Evolutionary conservation across 2,888 invertebrate genomes (phyloP), one percentile per base, ranked within the genome.

Genomic region (Stenotaenia linearis): DNA sequence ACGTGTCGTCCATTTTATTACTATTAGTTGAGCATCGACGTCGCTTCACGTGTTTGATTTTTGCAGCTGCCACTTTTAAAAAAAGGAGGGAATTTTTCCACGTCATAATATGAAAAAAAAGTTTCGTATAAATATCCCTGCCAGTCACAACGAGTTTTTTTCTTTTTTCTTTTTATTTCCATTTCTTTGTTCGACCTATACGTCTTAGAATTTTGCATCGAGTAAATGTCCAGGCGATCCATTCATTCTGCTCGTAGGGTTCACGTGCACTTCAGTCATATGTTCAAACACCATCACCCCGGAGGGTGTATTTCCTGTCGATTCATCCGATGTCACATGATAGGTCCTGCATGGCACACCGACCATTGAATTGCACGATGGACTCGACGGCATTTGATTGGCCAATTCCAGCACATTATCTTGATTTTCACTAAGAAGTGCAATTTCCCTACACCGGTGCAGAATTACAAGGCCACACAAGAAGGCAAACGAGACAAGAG

Each of bases 191-290:
- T 12, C 45, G 3, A 21, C n/a, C n/a, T n/a, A n/a, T n/a, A n/a
- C n/a, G n/a, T 50, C 69, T 69, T 32, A 78, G 69, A 78, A 78
- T 23, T 78, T 78, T n/a, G 78, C 78, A 32, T 78, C 78, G 18
- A 78, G 35, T 69, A 78, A 30, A 32, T 78, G 78, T 23, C 78
- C 78, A 9, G 78, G 78, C 6, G 78, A 78, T 3, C 78, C 78
- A 32, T 78, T 78, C 78, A 78, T 78, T 35, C 35, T 61, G 61
- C 35, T 78, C 4, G 78, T 61, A 18, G 56, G 78, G 69, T 78
- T 15, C 18, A 69, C 15, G 69, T 78, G 78, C 28, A 78, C 78
- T 78, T 78, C 78, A 10, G 78, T 78, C 78, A 78, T 78, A 69
- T 78, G 78, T 78, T 78, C 78, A 69, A 78, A 61, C 23, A 78